Percentiles rank a stretch among this genome's conserved stretches.
Evolutionary conservation across 30 jellyfish, hydroid and myxozoan species (phyloP).

Genomic region (Cassiopea andromeda): DNA sequence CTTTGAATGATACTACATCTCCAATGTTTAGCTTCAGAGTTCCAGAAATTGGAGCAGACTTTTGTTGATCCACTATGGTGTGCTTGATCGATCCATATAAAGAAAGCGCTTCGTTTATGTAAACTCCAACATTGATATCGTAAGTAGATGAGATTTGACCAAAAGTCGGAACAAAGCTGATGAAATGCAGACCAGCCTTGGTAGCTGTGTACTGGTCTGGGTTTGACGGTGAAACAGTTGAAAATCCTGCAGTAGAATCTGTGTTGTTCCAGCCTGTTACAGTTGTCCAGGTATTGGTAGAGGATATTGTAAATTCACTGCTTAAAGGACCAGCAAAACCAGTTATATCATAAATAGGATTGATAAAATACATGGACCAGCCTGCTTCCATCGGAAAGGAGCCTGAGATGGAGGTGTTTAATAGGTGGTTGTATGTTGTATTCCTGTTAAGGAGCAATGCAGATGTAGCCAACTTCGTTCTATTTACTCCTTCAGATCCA

Average conservation of each 20-base stretch:
- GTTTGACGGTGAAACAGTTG: constrained; percentile 37
- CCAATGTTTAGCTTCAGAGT: constrained; percentile 54
- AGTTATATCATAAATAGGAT: constrained; percentile 20
- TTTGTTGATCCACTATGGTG: constrained; percentile 14
- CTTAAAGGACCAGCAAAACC: constrained; percentile 58
- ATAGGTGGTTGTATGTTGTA: constrained; percentile 14
- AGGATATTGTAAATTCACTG: constrained; percentile 1
- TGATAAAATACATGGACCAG: constrained; percentile 71
- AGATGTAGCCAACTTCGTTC: constrained; percentile 70
- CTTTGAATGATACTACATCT: constrained; percentile 73
- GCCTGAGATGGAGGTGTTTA: constrained; percentile 25
- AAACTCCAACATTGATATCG: constrained; percentile 41
- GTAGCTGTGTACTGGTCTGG: constrained; percentile 60
- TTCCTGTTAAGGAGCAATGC: constrained; percentile 32
- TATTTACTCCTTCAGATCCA: constrained; percentile 58
- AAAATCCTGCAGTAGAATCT: constrained; percentile 23
- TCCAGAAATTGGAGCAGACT: constrained; percentile 71
- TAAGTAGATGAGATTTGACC: constrained; percentile 25
- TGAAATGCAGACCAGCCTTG: constrained; percentile 68
- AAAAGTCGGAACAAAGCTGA: constrained; percentile 61
- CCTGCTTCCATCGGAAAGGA: constrained; percentile 54
- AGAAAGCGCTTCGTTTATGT: constrained; percentile 51
- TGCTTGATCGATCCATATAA: constrained; percentile 33
- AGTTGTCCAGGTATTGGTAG: constrained; percentile 41
- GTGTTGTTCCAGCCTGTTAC: constrained; percentile 64